These are phyloP conservation scores for Heloderma charlesbogerti DNA, from an alignment of 2,113 vertebrate species.

Conservation along the genomic window DNA sequence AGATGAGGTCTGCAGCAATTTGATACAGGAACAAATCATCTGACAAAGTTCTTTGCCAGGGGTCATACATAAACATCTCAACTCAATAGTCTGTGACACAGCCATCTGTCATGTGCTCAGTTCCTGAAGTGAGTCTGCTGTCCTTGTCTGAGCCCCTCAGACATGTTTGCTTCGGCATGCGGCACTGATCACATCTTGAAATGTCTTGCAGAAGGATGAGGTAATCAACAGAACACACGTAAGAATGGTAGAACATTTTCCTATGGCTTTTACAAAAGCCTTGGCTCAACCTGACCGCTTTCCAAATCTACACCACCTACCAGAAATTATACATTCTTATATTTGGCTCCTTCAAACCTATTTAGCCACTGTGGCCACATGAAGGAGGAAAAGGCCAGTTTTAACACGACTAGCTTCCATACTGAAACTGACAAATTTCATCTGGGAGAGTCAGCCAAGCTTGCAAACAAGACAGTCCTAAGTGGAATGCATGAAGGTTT, in stretches of 20 bases:
- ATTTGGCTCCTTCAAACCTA: not conserved
- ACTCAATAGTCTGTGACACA: slow-evolving; percentile 10
- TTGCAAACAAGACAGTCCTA: not conserved
- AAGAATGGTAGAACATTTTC: not conserved
- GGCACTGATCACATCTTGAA: accelerated
- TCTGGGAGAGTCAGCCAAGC: not conserved
- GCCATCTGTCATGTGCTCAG: not conserved
- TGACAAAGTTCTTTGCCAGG: slow-evolving; percentile 27
- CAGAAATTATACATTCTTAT: not conserved
- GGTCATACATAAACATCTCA: slow-evolving; percentile 30
- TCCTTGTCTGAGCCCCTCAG: slow-evolving; percentile 47
- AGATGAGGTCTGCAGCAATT: not conserved
- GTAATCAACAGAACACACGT: not conserved
- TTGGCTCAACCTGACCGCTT: not conserved
- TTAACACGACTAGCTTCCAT: not conserved
- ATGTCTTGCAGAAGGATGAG: slow-evolving; percentile 29
- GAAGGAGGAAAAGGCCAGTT: not conserved
- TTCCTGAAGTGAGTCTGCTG: slow-evolving; percentile 25
- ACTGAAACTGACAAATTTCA: not conserved
- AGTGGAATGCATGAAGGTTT: not conserved
- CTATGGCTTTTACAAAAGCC: not conserved
- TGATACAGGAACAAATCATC: slow-evolving; percentile 46
- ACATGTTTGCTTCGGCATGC: accelerated
- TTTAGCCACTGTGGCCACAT: accelerated
- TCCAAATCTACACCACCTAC: not conserved